Base-by-base conservation (phyloP, 2,113 vertebrate genomes). In the Trachemys scripta region DNA sequence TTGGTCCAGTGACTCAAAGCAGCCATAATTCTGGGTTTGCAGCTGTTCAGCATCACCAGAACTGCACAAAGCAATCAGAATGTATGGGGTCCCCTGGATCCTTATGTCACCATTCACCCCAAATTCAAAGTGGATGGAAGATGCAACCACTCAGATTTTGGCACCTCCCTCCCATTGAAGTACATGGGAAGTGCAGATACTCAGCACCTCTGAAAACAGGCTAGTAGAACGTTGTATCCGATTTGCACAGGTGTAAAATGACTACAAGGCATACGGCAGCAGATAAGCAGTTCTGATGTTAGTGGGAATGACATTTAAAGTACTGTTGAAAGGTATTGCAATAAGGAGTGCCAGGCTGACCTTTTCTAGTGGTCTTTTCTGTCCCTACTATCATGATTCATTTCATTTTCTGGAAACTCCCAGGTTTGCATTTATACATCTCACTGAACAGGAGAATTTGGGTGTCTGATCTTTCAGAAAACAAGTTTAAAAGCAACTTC, bases 371-470 rank as follows among this genome's bases (percentile, higher is more conserved):
- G 19, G 8, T 14, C 38, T 10, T 24, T 2, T 82, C 22, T 59
- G 22, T 42, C 20, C 9, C 5, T 2, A 95, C 57, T 0, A 0
- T n/a, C 1, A 1, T 81, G 22, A 4, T 56, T 47, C 0, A 31
- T 82, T 29, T 82, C 5, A 45, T 45, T 6, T 2, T 0, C 7
- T 83, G 76, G 38, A 78, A 94, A 25, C 3, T 27, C 2, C 45
- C 1, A 0, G 54, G 31, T 93, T 90, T 95, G 89, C 31, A 12
- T 89, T 92, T 62, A 7, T 13, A 0, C 42, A 0, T 47, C 6
- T 38, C n/a, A 75, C 2, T 50, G 13, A 54, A 27, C 5, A 2
- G 31, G 45, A 27, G 22, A n/a, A 47, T 51, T 38, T 31, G 27
- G 35, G 16, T 75, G 49, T 80, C 38, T 88, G 56, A 88, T 27